Base-by-base conservation (phyloP, 2,888 invertebrate species). In the Gryllus longicercus region DNA sequence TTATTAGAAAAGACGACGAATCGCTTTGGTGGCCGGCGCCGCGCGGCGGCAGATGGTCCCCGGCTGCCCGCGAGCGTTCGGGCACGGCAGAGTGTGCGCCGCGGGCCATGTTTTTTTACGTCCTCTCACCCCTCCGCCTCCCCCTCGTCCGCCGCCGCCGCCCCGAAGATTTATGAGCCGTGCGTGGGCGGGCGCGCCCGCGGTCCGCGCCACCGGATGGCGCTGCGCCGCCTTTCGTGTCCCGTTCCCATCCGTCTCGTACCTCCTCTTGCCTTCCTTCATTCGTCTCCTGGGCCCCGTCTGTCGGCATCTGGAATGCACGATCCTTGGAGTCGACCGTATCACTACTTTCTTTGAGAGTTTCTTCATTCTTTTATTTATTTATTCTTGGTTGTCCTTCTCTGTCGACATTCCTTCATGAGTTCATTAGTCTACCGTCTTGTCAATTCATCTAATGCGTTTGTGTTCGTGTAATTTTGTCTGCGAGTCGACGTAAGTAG, bases 1-100 rank as follows among this genome's bases (percentile, higher is more conserved):
- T 63, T 63, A 63, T 63, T 63, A 92, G 92, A 87, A 90, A 90
- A 79, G 85, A 86, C 25, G 90, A 90, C 21, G 88, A 88, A 83
- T 89, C 87, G 81, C 83, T 78, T n/a, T 78, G 75, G n/a, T 74
- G 77, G 75, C 76, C 63, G 14, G 63, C 12, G 63, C 63, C 63
- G n/a, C 76, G 63, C 12, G 63, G 63, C 5, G n/a, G 63, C 63
- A 63, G 63, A 63, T 63, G 63, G 63, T 8, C 16, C 63, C n/a
- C 16, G 12, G 63, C 63, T 63, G 12, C 74, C 63, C 79, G 18
- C 49, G 74, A 2, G 63, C 78, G 51, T 80, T 51, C 50, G 23
- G 84, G 80, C 82, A 82, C 81, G 81, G 74, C 82, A 76, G 82
- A 82, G 75, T 82, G 81, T 78, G 77, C 80, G 63, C 82, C 79